Conservation (phyloP, 2,888 invertebrate species). For the Orthonevra nobilis region DNA sequence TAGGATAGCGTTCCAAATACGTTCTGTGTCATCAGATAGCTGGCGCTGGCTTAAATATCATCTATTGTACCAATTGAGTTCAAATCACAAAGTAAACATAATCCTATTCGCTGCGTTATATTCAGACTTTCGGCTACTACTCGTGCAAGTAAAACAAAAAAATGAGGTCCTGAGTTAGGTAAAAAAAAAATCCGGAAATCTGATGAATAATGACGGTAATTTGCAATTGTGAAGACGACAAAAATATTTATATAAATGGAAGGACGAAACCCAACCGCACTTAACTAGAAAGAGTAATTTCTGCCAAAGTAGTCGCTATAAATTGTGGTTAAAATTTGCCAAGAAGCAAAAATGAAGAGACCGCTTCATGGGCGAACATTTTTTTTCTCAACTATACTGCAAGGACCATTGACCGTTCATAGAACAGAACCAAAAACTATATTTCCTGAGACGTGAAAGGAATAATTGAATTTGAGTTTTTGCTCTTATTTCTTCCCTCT, state of each 20-base stretch:
- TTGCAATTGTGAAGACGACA: conserved; percentile 56
- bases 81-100: too few species aligned
- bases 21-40: neutral
- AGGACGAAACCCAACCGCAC: conserved; percentile 20
- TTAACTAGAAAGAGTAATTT: conserved; percentile 52
- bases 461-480: conserved; percentile 52
- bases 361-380: conserved; percentile 38
- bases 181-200: conserved; percentile 61
- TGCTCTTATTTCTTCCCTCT: neutral
- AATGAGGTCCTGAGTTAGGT: conserved; percentile 55
- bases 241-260: conserved; percentile 15
- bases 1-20: too few species aligned
- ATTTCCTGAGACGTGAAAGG: conserved; percentile 53
- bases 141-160: neutral
- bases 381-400: conserved; percentile 32
- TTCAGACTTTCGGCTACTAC: too few species aligned
- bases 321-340: conserved; percentile 67
- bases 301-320: conserved; percentile 65
- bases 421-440: conserved; percentile 50
- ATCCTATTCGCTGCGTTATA: conserved; percentile 32
- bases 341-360: conserved; percentile 59
- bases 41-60: too few species aligned
- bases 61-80: too few species aligned
- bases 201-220: conserved; percentile 62
- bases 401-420: conserved; percentile 62